Evolutionary conservation across 2,797 vertebrate species (phyloP), one percentile per base, ranked within the genome.

Genomic region (Lycodopsis pacificus): DNA sequence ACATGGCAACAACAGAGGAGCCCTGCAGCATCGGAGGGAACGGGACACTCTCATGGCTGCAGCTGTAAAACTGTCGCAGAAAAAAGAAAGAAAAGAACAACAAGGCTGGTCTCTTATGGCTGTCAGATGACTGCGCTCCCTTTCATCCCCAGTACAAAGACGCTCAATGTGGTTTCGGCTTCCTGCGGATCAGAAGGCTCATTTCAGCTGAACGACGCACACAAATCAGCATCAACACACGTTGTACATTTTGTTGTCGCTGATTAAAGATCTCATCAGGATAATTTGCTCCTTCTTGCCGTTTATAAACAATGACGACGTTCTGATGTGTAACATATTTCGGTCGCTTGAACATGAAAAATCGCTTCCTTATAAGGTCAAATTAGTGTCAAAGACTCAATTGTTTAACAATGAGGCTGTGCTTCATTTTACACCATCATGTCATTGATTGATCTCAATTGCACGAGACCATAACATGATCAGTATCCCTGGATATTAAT

Each of bases 111-210:
- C 74, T 79, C 72, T 78, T 48, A 63, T 36, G 73, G 83, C 58
- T 14, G 56, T 84, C 77, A 71, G 80, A 83, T 83, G 86, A 89
- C 90, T 76, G 70, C 27, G n/a, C 78, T 72, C 34, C 70, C 81
- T 86, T 90, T 92, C 83, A 88, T 85, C 73, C 58, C 13, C 48
- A 3, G 74, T 22, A 91, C 87, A 91, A 91, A 88, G 88, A 84
- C 57, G 40, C 48, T 86, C 79, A 83, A 64, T 80, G 86, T 81
- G 71, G 71, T 7, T 59, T 82, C 51, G 48, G 70, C 70, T 89
- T 92, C 88, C 87, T 82, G 74, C 71, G 44, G 74, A 79, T 87
- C 85, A 89, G 79, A 72, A 75, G 71, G 73, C 62, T 67, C 42
- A 58, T 75, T 71, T 76, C 77, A 57, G 76, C 62, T 32, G 30